Evolutionary conservation across 2,797 vertebrate species (phyloP).

Genomic region (Triplophysa bombifrons): DNA sequence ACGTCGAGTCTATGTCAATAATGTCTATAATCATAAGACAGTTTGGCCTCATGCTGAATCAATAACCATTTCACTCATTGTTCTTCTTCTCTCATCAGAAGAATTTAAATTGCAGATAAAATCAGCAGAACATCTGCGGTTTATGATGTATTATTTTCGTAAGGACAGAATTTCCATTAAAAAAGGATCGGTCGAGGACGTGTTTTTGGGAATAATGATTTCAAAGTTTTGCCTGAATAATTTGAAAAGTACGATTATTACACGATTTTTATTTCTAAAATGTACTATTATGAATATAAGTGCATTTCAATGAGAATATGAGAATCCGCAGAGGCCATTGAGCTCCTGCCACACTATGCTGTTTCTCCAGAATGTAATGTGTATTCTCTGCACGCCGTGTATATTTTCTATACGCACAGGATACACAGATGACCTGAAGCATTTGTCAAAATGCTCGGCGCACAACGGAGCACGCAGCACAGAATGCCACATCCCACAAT

Average conservation of each 20-base stretch:
- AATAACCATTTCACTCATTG: slow-evolving; percentile 10
- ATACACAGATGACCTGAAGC: background rate
- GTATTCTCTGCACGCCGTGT: background rate
- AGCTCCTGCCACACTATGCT: background rate
- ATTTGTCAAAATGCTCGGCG: background rate
- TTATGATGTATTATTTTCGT: background rate
- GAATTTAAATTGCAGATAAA: slow-evolving; percentile 24
- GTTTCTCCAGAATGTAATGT: background rate
- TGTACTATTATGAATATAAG: background rate
- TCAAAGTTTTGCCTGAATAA: background rate
- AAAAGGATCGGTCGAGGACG: background rate
- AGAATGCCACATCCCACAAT: background rate
- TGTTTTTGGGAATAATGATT: background rate
- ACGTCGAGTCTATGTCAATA: slow-evolving; percentile 63
- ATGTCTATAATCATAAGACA: slow-evolving; percentile 70
- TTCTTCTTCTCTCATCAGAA: slow-evolving; percentile 4
- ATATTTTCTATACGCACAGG: background rate
- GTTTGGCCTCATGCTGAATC: slow-evolving; percentile 55
- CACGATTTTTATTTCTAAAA: background rate
- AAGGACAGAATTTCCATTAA: background rate
- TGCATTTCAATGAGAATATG: background rate
- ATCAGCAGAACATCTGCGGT: background rate
- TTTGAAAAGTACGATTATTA: background rate
- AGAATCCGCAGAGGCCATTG: background rate
- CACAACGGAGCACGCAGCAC: background rate